A percentile compares a stretch with the other conserved stretches of the same genome.
These are phyloP conservation scores for Channallabes apus DNA, from an alignment of 2,797 vertebrate species.

Conservation along the genomic window DNA sequence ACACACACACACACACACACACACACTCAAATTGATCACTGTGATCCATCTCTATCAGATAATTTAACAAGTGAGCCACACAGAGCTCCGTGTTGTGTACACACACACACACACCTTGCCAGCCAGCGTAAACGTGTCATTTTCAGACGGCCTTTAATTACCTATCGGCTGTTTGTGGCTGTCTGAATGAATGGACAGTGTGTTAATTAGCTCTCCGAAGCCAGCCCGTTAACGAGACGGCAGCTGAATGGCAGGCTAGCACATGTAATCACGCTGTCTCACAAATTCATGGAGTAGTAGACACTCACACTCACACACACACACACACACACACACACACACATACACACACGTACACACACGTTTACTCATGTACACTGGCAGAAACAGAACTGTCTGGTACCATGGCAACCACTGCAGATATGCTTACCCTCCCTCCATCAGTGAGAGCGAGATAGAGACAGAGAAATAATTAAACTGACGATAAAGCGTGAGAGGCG, in stretches of 20 bases:
- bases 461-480: conserved; percentile 66
- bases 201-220: conserved; percentile 45
- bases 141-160: conserved; percentile 39
- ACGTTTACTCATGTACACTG: conserved; percentile 84
- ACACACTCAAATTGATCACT: conserved; percentile 2
- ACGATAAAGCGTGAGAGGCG: conserved; percentile 63
- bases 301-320: not conserved
- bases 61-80: conserved; percentile 4
- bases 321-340: no score
- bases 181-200: conserved; percentile 46
- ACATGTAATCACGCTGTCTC: conserved; percentile 41
- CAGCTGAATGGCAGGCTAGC: conserved; percentile 38
- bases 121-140: conserved; percentile 21
- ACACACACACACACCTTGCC: conserved; percentile 10
- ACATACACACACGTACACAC: conserved; percentile 61
- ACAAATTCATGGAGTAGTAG: conserved; percentile 40
- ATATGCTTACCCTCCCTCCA: conserved; percentile 81
- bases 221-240: conserved; percentile 36
- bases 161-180: conserved; percentile 38
- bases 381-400: conserved; percentile 88
- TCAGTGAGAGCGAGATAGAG: conserved; percentile 64
- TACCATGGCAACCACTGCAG: conserved; percentile 91
- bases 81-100: conserved; percentile 10
- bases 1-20: not conserved
- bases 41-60: not conserved